Conservation (phyloP, 2,888 invertebrate species). For the Cancer borealis region DNA sequence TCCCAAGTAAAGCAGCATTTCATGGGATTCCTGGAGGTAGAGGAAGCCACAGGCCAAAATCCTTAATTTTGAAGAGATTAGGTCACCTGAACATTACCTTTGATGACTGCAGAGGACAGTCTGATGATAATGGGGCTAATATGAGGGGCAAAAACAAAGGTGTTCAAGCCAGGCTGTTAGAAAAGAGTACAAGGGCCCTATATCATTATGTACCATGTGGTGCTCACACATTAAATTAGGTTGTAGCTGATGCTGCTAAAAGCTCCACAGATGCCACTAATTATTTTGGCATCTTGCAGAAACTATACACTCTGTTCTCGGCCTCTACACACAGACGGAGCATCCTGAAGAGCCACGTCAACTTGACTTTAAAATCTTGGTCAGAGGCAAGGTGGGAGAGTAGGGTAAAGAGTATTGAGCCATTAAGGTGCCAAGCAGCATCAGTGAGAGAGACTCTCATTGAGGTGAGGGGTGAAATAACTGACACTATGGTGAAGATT, state of each 20-base stretch:
- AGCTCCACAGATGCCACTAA: constrained; percentile 65
- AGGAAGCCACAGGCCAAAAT: constrained; percentile 63
- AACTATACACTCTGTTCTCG: constrained; percentile 72
- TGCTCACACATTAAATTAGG: constrained; percentile 71
- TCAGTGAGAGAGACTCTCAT: constrained; percentile 71
- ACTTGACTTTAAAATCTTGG: constrained; percentile 63
- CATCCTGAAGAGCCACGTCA: constrained; percentile 67
- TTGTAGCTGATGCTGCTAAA: constrained; percentile 72
- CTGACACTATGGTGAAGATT: constrained; percentile 45
- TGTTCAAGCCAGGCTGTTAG: constrained; percentile 79
- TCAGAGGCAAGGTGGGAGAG: constrained; percentile 76
- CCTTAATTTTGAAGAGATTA: constrained; percentile 60
- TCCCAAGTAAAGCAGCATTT: constrained; percentile 59
- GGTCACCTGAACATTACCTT: constrained; percentile 78
- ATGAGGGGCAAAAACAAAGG: constrained; percentile 76
- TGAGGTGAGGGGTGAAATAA: constrained; percentile 59
- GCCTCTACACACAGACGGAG: constrained; percentile 65
- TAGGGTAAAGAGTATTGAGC: constrained; percentile 71
- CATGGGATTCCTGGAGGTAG: constrained; percentile 60
- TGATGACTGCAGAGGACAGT: constrained; percentile 79
- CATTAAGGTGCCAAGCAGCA: constrained; percentile 71
- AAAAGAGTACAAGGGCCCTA: constrained; percentile 77
- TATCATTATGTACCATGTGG: constrained; percentile 74
- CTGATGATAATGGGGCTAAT: constrained; percentile 79
- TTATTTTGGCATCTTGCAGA: constrained; percentile 45